Percentiles rank a stretch among this genome's conserved stretches.
These are phyloP conservation scores for Fistularia commersonii DNA, from an alignment of 2,797 vertebrate species.

Conservation along the genomic window DNA sequence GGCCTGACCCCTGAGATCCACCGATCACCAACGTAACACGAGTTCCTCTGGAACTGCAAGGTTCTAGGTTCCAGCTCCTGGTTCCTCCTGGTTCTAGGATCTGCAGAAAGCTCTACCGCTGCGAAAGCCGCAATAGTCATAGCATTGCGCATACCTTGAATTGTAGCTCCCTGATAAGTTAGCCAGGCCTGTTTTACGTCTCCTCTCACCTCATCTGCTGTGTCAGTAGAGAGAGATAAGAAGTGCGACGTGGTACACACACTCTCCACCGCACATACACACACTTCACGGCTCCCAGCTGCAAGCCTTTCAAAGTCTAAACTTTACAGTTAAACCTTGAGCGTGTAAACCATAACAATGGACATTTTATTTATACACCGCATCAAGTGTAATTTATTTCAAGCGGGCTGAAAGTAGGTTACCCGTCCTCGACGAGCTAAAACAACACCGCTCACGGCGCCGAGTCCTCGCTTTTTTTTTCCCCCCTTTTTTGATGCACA, in stretches of 20 bases:
- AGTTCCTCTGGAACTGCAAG: no score
- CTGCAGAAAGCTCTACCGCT: background rate
- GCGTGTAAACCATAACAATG: constrained; percentile 16
- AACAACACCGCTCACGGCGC: background rate
- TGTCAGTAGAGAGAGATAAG: constrained; percentile 46
- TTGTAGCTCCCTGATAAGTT: constrained; percentile 53
- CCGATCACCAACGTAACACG: no score
- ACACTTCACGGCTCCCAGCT: constrained; percentile 23
- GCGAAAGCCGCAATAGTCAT: constrained; percentile 16
- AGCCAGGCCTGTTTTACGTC: constrained; percentile 47
- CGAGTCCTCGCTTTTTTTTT: constrained; percentile 13
- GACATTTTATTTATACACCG: constrained; percentile 31
- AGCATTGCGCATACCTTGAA: constrained; percentile 28
- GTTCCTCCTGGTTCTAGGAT: no score
- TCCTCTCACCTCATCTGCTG: constrained; percentile 55
- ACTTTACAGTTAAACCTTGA: constrained; percentile 30
- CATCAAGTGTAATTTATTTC: constrained; percentile 24
- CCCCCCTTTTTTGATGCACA: constrained; percentile 11
- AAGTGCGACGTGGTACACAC: background rate
- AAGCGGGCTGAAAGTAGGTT: constrained; percentile 1
- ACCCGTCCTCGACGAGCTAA: background rate
- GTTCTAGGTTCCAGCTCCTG: no score
- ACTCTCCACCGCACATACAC: constrained; percentile 15
- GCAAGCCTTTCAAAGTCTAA: constrained; percentile 32
- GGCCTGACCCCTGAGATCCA: no score